phyloP scores from a whole-genome alignment of 2,113 vertebrate genomes.

The Sebastes fasciatus region DNA sequence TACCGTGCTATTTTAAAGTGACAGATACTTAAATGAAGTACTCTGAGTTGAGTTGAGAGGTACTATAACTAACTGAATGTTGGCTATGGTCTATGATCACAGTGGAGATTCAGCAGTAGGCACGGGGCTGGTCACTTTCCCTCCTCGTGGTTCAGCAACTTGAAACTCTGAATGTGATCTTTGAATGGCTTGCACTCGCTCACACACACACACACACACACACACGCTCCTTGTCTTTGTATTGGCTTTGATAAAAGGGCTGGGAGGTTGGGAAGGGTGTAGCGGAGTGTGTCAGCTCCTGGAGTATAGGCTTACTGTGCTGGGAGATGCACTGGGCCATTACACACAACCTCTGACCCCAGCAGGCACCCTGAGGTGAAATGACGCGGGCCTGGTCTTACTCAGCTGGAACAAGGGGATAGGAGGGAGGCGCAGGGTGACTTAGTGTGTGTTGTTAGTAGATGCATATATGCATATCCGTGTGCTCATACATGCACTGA shows the following conservation, averaged over 20 bases:
- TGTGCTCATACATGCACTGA: conserved; percentile 11
- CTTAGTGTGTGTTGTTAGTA: not conserved
- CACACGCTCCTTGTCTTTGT: conserved; percentile 34
- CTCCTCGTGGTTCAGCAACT: conserved; percentile 42
- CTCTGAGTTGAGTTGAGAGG: not conserved
- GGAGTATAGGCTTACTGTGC: conserved; percentile 85
- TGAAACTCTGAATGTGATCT: conserved; percentile 52
- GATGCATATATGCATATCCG: conserved; percentile 42
- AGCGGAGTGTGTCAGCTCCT: conserved; percentile 83
- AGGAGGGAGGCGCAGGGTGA: conserved; percentile 68
- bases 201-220: conserved; percentile 27
- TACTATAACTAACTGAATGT: conserved; percentile 5
- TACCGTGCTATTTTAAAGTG: not conserved
- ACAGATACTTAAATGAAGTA: not conserved
- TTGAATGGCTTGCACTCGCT: conserved; percentile 20
- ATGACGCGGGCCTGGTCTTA: conserved; percentile 84
- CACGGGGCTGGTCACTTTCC: conserved; percentile 3
- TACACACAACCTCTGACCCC: conserved; percentile 87
- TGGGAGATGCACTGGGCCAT: conserved; percentile 85
- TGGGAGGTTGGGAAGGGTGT: conserved; percentile 79
- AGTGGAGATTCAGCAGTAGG: no score
- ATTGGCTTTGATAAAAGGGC: conserved; percentile 71
- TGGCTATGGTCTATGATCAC: not conserved
- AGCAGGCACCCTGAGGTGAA: conserved; percentile 87
- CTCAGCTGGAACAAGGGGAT: conserved; percentile 82